Evolutionary conservation across 2,797 vertebrate genomes (phyloP).

Genomic region (Chanos chanos): DNA sequence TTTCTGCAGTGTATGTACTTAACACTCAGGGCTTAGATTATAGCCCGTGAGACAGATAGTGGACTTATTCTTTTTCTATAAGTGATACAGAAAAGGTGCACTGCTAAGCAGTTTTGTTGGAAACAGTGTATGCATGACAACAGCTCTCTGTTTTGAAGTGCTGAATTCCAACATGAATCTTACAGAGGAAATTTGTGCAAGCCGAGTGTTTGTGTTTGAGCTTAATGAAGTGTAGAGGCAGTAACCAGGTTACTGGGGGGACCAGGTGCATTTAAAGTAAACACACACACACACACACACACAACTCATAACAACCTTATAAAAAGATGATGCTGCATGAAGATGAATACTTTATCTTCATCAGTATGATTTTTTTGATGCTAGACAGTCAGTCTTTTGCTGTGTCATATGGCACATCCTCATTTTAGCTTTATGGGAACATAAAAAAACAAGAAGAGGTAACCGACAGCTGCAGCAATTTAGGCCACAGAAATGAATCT

Average conservation of each 20-base stretch:
- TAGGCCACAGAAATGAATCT: constrained; percentile 23
- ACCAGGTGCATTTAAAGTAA: constrained; percentile 53
- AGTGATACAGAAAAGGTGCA: constrained; percentile 33
- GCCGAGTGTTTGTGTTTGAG: constrained; percentile 57
- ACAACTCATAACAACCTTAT: constrained; percentile 21
- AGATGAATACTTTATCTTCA: constrained; percentile 9
- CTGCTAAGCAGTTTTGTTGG: constrained; percentile 36
- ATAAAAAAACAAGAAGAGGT: constrained; percentile 29
- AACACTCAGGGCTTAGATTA: no score
- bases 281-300: constrained; percentile 28
- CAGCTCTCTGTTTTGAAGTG: constrained; percentile 36
- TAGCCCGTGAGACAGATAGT: background rate
- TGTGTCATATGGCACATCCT: constrained; percentile 26
- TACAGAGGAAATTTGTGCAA: constrained; percentile 63
- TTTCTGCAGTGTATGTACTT: no score
- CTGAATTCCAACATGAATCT: constrained; percentile 56
- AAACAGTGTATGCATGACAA: constrained; percentile 35
- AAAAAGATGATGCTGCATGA: constrained; percentile 24
- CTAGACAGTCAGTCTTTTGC: constrained; percentile 37
- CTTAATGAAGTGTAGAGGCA: constrained; percentile 66
- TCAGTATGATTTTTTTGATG: constrained; percentile 31
- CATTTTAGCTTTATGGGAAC: constrained; percentile 25
- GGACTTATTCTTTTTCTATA: constrained; percentile 3
- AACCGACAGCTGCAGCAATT: constrained; percentile 40
- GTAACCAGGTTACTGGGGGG: constrained; percentile 69